phyloP scores from a whole-genome alignment of 2,113 vertebrate species.

The Ranitomeya variabilis region DNA sequence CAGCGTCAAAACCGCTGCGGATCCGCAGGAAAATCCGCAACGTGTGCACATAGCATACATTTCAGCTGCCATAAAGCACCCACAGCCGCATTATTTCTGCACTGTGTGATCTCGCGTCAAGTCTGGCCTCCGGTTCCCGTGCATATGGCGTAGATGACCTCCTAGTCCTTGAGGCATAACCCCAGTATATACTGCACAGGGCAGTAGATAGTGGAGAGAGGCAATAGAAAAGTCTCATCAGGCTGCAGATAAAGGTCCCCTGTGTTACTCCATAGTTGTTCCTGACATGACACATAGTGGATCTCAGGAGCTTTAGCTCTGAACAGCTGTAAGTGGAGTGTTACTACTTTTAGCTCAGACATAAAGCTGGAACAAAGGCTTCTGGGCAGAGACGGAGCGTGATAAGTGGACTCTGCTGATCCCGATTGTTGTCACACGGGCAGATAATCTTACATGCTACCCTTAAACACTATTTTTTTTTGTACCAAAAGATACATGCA shows the following conservation, averaged over 20 bases:
- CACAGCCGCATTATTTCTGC: too few relatives aligned
- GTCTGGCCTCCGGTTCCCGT: too few relatives aligned
- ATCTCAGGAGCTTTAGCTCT: conserved; percentile 57
- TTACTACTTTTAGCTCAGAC: conserved; percentile 65
- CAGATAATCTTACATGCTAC: background rate
- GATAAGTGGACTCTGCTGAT: conserved; percentile 7
- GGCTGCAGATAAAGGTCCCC: conserved; percentile 28
- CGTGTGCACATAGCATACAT: too few relatives aligned
- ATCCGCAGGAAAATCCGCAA: too few relatives aligned
- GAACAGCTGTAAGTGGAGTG: conserved; percentile 70
- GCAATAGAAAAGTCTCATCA: background rate
- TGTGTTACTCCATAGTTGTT: background rate
- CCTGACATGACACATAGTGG: background rate
- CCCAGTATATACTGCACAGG: too few relatives aligned
- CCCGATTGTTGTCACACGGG: background rate
- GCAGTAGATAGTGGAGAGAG: background rate
- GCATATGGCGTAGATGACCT: too few relatives aligned
- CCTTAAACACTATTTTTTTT: background rate
- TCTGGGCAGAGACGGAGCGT: background rate
- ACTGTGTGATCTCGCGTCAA: too few relatives aligned
- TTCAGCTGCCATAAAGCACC: too few relatives aligned
- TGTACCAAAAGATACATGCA: too few relatives aligned
- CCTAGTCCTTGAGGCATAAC: too few relatives aligned
- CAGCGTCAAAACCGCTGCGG: too few relatives aligned
- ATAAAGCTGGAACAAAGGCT: conserved; percentile 36